Evolutionary conservation across 2,797 vertebrate species (phyloP).

Genomic region (Sciaenops ocellatus): DNA sequence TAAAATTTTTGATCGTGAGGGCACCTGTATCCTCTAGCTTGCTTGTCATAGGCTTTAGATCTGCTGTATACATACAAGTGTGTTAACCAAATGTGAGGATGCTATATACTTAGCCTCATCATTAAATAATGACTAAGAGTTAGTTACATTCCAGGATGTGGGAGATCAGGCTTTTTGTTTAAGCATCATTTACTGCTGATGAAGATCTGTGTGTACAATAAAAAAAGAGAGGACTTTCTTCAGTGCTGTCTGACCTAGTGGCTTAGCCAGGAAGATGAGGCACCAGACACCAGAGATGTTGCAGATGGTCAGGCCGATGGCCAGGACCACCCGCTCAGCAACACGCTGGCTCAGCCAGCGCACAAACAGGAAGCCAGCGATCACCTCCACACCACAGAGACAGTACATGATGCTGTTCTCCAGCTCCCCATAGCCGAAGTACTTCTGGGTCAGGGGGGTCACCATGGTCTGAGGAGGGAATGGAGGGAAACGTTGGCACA

Average conservation of each 20-base stretch:
- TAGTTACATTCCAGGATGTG: not conserved
- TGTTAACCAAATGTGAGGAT: not conserved
- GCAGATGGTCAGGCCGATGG: slow-evolving; percentile 85
- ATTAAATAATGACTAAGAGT: not conserved
- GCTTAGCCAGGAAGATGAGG: slow-evolving; percentile 87
- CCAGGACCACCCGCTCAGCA: slow-evolving; percentile 85
- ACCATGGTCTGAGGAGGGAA: slow-evolving; percentile 86
- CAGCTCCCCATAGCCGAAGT: slow-evolving; percentile 88
- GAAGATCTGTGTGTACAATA: not conserved
- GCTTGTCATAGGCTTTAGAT: not conserved
- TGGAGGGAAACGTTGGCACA: not conserved
- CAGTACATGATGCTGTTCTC: slow-evolving; percentile 92
- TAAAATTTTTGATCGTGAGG: not conserved
- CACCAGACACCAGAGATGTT: slow-evolving; percentile 89
- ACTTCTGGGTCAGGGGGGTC: slow-evolving; percentile 89
- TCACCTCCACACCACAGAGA: slow-evolving; percentile 88
- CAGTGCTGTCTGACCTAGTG: slow-evolving; percentile 78
- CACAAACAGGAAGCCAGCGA: slow-evolving; percentile 88
- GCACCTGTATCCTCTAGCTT: not conserved
- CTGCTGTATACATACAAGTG: not conserved
- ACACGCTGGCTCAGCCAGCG: slow-evolving; percentile 84
- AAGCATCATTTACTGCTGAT: not conserved
- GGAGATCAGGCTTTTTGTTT: not conserved
- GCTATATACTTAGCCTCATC: not conserved
- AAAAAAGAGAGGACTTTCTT: not conserved